Evolutionary conservation across 2,113 vertebrate genomes (phyloP).

Genomic region (Cyphomyrus plagiostoma): DNA sequence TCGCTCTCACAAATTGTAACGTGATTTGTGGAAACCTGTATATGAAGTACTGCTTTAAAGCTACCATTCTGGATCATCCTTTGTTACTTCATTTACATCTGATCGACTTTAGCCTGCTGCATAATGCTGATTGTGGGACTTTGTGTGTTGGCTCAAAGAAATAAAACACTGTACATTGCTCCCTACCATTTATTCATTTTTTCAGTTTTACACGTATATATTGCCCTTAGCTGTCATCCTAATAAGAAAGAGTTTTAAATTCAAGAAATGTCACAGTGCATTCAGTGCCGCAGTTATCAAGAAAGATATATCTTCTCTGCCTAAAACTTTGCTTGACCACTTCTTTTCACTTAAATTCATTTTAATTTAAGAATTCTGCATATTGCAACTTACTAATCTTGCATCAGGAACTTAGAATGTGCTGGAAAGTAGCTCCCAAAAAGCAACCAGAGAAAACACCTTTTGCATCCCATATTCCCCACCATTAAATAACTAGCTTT

Average conservation of each 20-base stretch:
- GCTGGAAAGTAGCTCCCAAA: slow-evolving; percentile 38
- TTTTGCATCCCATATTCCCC: slow-evolving; percentile 42
- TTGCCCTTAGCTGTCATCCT: neutral
- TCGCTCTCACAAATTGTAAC: neutral
- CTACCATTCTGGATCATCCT: neutral
- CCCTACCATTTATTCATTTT: neutral
- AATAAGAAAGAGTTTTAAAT: neutral
- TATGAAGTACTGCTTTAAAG: neutral
- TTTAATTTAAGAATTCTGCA: neutral
- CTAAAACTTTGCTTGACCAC: neutral
- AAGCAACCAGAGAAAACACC: slow-evolving; percentile 9
- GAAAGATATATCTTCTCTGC: neutral
- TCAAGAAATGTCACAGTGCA: neutral
- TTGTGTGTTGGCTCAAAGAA: neutral
- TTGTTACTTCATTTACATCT: neutral
- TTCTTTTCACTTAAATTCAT: neutral
- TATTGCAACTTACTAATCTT: slow-evolving; percentile 31
- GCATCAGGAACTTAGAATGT: slow-evolving; percentile 45
- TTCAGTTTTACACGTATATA: neutral
- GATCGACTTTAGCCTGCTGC: neutral
- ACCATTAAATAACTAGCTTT: slow-evolving; percentile 47
- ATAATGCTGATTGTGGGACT: neutral
- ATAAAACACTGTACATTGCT: neutral
- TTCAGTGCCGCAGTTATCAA: neutral
- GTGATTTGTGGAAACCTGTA: neutral